A percentile compares a stretch with the other conserved stretches of the same genome.
Conservation (phyloP, 2,113 vertebrate species). For the Benitochromis conjunctus region DNA sequence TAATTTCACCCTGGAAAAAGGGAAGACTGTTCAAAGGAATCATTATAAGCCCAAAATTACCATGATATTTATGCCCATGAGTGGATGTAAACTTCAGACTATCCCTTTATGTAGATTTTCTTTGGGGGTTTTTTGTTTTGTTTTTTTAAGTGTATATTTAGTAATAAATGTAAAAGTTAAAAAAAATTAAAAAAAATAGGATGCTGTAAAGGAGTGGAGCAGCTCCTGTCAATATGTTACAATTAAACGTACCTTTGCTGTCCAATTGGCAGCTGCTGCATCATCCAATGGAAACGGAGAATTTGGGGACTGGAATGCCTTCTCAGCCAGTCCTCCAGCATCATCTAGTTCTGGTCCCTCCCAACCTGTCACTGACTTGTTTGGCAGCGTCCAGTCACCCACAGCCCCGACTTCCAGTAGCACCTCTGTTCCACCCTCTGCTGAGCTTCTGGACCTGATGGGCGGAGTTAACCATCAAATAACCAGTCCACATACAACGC, state of each 20-base stretch:
- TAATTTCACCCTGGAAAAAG: background rate
- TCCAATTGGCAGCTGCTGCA: conserved; percentile 67
- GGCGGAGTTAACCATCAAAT: conserved; percentile 67
- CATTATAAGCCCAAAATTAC: background rate
- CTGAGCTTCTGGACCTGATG: conserved; percentile 92
- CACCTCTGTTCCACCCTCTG: conserved; percentile 63
- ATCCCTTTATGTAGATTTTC: background rate
- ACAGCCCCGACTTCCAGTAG: conserved; percentile 46
- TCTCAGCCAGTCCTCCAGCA: conserved; percentile 76
- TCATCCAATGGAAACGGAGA: conserved; percentile 86
- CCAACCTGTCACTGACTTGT: conserved; percentile 63
- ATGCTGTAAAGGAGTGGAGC: background rate
- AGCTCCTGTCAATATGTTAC: background rate
- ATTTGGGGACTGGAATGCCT: conserved; percentile 95
- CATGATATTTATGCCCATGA: background rate
- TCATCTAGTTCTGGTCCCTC: conserved; percentile 40
- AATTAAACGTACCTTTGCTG: background rate
- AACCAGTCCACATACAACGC: conserved; percentile 73
- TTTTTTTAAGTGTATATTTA: background rate
- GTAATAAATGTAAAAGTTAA: background rate
- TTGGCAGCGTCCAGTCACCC: conserved; percentile 67
- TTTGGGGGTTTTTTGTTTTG: no score
- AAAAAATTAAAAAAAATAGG: background rate
- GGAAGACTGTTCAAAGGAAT: background rate
- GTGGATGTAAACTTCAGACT: background rate